Evolutionary conservation across 35 echinoderm and acorn worm species (phyloP), one percentile per base, ranked within the genome.

Genomic region (Amphiura filiformis): DNA sequence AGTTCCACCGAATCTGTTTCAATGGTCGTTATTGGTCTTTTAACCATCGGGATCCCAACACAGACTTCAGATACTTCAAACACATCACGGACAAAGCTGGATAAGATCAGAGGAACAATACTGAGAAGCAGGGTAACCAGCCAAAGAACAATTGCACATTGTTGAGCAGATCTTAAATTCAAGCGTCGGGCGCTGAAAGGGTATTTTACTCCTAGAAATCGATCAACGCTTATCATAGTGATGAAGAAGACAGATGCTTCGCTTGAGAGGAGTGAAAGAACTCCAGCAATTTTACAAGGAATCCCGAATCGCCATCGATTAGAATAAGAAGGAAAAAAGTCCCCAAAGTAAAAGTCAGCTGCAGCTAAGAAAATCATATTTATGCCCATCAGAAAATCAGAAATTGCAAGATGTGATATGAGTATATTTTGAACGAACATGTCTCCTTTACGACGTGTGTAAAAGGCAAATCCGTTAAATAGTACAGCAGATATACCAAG

Each of bases 171-270:
- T 30, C 3, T 26, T 26, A 30, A 30, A 26, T 18, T 70, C 26
- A 70, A 70, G 15, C 61, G 61, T 13, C 61, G 61, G 26, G 78
- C 2, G 14, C 85, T 87, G 36, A 88, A 92, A 13, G 91, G 91
- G 75, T 75, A 92, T 32, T 82, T 75, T 28, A 88, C 57, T 13
- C 79, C 41, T 5, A 82, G 56, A 64, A 92, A 92, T 22, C 91
- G 80, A 37, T 92, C 85, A 31, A 92, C 1, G 17, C 78, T 88
- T 18, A 92, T 81, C 0, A 92, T 17, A 15, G 79, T 88, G 0
- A 92, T 38, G 35, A 92, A 38, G 49, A 87, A 92, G 28, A 92
- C 85, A 9, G 85, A 87, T 26, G 80, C 61, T 78, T 92, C 91
- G 64, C 85, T 92, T 39, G 82, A 82, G 1, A 92, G 7, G 28